Percentiles rank a stretch among this genome's conserved stretches.
Evolutionary conservation across 2,797 vertebrate genomes (phyloP).

Genomic region (Sylvia borin): DNA sequence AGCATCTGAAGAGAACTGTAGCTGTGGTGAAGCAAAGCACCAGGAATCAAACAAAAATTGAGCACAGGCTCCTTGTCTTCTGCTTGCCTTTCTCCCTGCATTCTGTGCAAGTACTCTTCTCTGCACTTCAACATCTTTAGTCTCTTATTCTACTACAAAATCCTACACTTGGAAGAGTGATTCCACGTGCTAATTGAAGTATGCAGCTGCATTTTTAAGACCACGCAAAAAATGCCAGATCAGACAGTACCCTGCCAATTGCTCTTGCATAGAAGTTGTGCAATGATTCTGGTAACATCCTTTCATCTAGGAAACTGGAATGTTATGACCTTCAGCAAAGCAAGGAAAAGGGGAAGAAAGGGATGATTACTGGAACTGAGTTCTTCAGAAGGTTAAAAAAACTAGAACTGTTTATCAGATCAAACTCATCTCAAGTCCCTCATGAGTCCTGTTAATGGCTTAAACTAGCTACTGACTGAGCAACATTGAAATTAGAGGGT

Average conservation of each 20-base stretch:
- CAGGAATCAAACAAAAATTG: not conserved
- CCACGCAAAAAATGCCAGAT: not conserved
- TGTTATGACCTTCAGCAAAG: conserved; percentile 35
- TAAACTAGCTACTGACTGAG: conserved; percentile 61
- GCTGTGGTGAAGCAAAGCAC: not conserved
- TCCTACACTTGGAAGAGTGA: not conserved
- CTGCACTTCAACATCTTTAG: not conserved
- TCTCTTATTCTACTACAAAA: not conserved
- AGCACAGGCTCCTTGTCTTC: not conserved
- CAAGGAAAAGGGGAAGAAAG: not conserved
- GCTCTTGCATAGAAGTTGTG: conserved; percentile 8
- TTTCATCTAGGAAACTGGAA: conserved; percentile 54
- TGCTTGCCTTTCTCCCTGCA: not conserved
- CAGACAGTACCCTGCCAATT: conserved; percentile 11
- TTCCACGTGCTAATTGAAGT: not conserved
- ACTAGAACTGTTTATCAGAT: conserved; percentile 41
- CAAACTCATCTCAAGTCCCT: conserved; percentile 43
- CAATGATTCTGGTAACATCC: conserved; percentile 50
- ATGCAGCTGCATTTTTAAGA: conserved; percentile 7
- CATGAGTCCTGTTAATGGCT: conserved; percentile 7
- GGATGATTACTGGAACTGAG: conserved; percentile 16
- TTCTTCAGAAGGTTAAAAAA: conserved; percentile 55
- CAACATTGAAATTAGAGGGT: conserved; percentile 2
- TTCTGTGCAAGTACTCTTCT: not conserved
- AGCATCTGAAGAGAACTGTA: not conserved